phyloP scores from a whole-genome alignment of 2,113 vertebrate species.

The Lichenostomus cassidix region DNA sequence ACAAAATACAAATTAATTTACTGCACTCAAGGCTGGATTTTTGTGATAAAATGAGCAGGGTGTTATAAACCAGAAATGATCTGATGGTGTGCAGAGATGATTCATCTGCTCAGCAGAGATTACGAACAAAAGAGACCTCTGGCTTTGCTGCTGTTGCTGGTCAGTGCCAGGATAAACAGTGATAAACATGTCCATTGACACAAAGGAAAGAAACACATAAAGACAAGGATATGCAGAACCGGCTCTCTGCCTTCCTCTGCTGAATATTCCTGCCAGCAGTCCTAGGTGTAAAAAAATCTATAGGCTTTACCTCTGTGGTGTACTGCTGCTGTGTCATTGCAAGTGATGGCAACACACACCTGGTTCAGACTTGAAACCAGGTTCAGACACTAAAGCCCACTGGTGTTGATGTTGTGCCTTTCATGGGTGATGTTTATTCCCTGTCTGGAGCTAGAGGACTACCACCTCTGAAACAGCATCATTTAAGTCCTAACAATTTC shows the following conservation, averaged over 20 bases:
- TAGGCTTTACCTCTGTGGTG: neutral
- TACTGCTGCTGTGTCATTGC: neutral
- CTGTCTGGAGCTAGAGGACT: neutral
- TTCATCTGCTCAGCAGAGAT: constrained; percentile 20
- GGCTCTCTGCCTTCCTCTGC: neutral
- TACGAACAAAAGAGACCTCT: constrained; percentile 41
- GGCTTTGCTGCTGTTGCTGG: neutral
- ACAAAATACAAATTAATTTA: neutral
- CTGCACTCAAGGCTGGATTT: neutral
- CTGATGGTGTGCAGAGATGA: neutral
- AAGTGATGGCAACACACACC: neutral
- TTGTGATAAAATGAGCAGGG: neutral
- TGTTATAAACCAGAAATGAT: constrained; percentile 31
- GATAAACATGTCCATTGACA: neutral
- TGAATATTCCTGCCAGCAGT: neutral
- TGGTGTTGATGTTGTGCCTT: neutral
- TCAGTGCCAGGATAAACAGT: neutral
- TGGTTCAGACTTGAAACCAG: neutral
- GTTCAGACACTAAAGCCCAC: neutral
- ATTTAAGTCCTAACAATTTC: neutral
- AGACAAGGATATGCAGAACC: neutral
- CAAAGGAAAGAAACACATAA: neutral
- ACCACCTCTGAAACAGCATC: too few relatives aligned
- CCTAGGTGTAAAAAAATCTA: neutral
- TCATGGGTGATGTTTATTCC: neutral